Evolutionary conservation across 2,113 vertebrate species (phyloP).

Genomic region (Telmatochromis sp.): DNA sequence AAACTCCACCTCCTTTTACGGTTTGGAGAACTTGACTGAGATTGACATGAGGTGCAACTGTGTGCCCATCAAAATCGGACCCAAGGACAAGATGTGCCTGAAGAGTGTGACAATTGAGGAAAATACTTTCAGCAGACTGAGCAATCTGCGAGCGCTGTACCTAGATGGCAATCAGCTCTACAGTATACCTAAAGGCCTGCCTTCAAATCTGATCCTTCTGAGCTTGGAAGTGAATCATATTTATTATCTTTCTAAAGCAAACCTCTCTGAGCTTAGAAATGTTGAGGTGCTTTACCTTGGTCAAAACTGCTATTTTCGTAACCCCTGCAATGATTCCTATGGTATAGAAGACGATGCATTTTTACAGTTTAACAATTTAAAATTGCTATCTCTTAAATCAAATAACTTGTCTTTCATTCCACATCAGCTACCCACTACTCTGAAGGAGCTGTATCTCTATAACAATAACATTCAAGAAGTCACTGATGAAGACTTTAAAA

Average conservation of each 20-base stretch:
- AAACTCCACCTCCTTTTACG: slow-evolving; percentile 71
- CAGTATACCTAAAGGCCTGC: slow-evolving; percentile 80
- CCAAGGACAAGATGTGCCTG: slow-evolving; percentile 77
- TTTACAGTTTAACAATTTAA: slow-evolving; percentile 73
- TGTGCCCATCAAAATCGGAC: slow-evolving; percentile 79
- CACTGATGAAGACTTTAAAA: slow-evolving; percentile 73
- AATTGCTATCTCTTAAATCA: slow-evolving; percentile 82
- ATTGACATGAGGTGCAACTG: slow-evolving; percentile 95
- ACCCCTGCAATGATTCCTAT: slow-evolving; percentile 85
- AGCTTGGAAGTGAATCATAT: slow-evolving; percentile 91
- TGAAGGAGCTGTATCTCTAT: slow-evolving; percentile 85
- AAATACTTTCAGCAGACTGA: slow-evolving; percentile 73
- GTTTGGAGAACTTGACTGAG: slow-evolving; percentile 77
- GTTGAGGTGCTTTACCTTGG: slow-evolving; percentile 82
- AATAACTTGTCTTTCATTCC: slow-evolving; percentile 87
- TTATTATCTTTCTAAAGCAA: slow-evolving; percentile 69
- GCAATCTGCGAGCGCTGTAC: slow-evolving; percentile 78
- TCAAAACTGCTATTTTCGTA: slow-evolving; percentile 92
- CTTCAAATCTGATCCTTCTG: slow-evolving; percentile 74
- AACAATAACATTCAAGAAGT: slow-evolving; percentile 82
- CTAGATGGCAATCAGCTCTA: slow-evolving; percentile 87
- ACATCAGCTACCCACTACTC: slow-evolving; percentile 68
- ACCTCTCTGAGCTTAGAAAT: slow-evolving; percentile 76
- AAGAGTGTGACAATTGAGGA: slow-evolving; percentile 58
- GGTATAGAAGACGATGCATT: slow-evolving; percentile 78